A percentile compares a stretch with the other conserved stretches of the same genome.
These are phyloP conservation scores for Tolmerus cingulatus DNA, from an alignment of 2,888 invertebrate species.

Conservation along the genomic window DNA sequence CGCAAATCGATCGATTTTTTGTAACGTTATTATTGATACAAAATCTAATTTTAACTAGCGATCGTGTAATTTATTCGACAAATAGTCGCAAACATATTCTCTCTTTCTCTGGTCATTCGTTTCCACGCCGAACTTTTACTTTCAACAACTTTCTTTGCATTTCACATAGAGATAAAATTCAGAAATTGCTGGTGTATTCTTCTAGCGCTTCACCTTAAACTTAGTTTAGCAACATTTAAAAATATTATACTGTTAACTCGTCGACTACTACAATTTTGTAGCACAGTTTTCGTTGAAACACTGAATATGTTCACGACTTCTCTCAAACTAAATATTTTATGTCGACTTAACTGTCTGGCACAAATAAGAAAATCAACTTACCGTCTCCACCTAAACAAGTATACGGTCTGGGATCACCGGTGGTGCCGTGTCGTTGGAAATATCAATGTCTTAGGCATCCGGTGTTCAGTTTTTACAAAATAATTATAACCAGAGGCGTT, in stretches of 20 bases:
- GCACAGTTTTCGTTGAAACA: neutral
- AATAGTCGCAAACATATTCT: neutral
- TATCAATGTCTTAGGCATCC: neutral
- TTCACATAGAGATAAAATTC: slow-evolving; percentile 3
- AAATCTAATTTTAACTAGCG: neutral
- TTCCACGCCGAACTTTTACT: slow-evolving; percentile 1
- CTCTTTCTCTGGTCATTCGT: neutral
- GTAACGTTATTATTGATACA: neutral
- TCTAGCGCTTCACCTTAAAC: neutral
- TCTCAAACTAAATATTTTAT: slow-evolving; percentile 21
- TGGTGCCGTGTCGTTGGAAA: neutral
- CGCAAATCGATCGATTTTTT: neutral
- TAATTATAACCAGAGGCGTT: neutral
- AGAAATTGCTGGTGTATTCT: neutral
- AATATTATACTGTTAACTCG: neutral
- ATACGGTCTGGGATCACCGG: neutral
- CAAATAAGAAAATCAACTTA: neutral
- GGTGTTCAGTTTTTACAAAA: neutral
- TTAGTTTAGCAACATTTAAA: neutral
- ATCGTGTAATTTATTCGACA: neutral
- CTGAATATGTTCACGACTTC: slow-evolving; percentile 13
- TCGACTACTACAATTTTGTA: neutral
- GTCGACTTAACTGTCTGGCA: neutral
- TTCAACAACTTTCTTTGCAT: slow-evolving; percentile 26
- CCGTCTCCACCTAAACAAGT: neutral